A percentile compares a stretch with the other conserved stretches of the same genome.
Conservation (phyloP, 2,797 vertebrate species). For the Microctenopoma steveboyesi region DNA sequence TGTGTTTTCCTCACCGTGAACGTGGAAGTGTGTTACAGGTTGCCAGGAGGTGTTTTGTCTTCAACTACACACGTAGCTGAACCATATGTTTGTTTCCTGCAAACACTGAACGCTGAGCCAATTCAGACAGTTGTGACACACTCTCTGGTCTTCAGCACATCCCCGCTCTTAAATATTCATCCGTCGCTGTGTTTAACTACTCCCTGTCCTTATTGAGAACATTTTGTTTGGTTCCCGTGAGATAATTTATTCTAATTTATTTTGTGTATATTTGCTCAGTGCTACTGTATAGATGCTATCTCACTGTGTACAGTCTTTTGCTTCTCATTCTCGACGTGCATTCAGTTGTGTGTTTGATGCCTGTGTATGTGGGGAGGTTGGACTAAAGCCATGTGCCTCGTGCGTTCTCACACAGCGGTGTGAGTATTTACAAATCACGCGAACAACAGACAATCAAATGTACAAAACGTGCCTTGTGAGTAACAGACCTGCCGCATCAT, state of each 20-base stretch:
- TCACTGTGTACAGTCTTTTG: conserved; percentile 77
- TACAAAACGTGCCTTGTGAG: conserved; percentile 82
- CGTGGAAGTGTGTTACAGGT: conserved; percentile 42
- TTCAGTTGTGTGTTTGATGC: conserved; percentile 70
- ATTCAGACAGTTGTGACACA: conserved; percentile 60
- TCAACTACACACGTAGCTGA: conserved; percentile 51
- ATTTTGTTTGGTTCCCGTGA: conserved; percentile 53
- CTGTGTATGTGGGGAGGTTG: conserved; percentile 70
- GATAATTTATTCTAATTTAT: conserved; percentile 86
- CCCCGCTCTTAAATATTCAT: not conserved
- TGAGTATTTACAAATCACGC: conserved; percentile 63
- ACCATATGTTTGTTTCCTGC: conserved; percentile 82
- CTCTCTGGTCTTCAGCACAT: conserved; percentile 41
- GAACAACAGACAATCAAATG: conserved; percentile 79
- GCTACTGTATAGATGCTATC: conserved; percentile 82
- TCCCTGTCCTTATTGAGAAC: conserved; percentile 60
- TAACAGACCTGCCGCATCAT: conserved; percentile 67
- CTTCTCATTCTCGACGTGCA: conserved; percentile 69
- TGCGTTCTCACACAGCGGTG: conserved; percentile 60
- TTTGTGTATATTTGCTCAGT: conserved; percentile 81
- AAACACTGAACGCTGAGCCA: conserved; percentile 84
- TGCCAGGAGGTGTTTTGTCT: conserved; percentile 14
- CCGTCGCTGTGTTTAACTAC: conserved; percentile 51
- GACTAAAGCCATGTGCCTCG: conserved; percentile 80
- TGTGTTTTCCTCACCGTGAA: conserved; percentile 18